phyloP scores from a whole-genome alignment of 2,113 vertebrate species.

The Entelurus aequoreus region DNA sequence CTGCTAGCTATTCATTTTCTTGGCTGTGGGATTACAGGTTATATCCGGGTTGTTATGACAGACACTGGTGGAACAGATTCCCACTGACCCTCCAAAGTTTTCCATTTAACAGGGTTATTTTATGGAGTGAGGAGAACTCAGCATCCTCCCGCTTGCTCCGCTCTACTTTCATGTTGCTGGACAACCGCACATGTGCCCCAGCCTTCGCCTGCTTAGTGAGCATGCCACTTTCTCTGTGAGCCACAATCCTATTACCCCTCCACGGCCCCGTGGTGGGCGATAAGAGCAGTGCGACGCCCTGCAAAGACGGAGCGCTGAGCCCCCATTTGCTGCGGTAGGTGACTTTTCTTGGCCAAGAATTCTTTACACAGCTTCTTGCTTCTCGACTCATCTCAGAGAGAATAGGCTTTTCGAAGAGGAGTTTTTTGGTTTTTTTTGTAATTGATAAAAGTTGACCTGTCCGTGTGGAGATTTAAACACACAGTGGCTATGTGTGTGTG shows the following conservation, averaged over 20 bases:
- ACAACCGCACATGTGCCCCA: slow-evolving; percentile 43
- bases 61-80: slow-evolving; percentile 55
- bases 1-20: slow-evolving; percentile 63
- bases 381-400: slow-evolving; percentile 32
- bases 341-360: slow-evolving; percentile 51
- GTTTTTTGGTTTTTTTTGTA: slow-evolving; percentile 4
- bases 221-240: slow-evolving; percentile 52
- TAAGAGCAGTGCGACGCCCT: slow-evolving; percentile 46
- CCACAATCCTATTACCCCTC: slow-evolving; percentile 67
- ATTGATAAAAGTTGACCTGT: not conserved
- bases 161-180: slow-evolving; percentile 50
- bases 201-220: slow-evolving; percentile 49
- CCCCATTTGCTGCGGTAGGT: slow-evolving; percentile 54
- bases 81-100: slow-evolving; percentile 66
- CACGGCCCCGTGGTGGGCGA: slow-evolving; percentile 50
- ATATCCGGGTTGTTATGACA: slow-evolving; percentile 53
- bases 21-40: slow-evolving; percentile 62
- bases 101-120: slow-evolving; percentile 65
- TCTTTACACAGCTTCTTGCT: slow-evolving; percentile 36
- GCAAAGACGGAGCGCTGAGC: slow-evolving; percentile 43
- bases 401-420: slow-evolving; percentile 46
- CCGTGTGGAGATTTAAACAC: not conserved
- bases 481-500: not conserved
- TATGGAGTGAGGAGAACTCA: slow-evolving; percentile 50
- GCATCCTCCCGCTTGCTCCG: slow-evolving; percentile 41